Evolutionary conservation across 1,140 invertebrate genomes (phyloP).

Genomic region (Dolichoris vasculosae): DNA sequence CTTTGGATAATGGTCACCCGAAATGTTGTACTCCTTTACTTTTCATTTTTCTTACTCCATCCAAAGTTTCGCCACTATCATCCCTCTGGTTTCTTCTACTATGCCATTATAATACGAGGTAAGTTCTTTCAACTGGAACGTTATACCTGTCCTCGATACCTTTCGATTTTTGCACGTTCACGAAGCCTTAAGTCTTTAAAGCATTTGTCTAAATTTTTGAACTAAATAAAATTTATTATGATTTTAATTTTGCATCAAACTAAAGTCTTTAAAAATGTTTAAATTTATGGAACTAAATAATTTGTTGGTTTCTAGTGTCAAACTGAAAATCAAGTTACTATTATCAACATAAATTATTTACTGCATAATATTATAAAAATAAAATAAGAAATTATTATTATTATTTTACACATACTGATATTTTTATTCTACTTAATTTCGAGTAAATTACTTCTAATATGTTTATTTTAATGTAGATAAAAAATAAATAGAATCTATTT

Average conservation of each 20-base stretch:
- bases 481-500: background rate
- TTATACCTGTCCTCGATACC: background rate
- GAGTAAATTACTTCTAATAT: background rate
- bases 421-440: background rate
- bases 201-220: background rate
- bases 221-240: background rate
- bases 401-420: background rate
- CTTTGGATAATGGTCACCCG: slow-evolving; percentile 47
- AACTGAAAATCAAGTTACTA: background rate
- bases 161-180: background rate
- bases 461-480: background rate
- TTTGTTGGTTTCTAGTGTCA: too few species aligned
- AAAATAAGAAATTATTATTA: background rate
- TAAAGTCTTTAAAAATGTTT: background rate
- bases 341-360: background rate
- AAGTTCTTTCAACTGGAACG: slow-evolving; percentile 47
- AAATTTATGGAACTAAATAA: too few species aligned
- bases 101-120: slow-evolving; percentile 27
- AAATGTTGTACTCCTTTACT: background rate
- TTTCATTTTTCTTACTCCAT: background rate
- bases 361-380: background rate
- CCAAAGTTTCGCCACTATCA: slow-evolving; percentile 40
- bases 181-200: background rate
- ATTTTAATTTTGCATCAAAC: background rate
- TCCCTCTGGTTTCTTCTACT: slow-evolving; percentile 36